phyloP scores from a whole-genome alignment of 2,113 vertebrate species.

The Capra hircus region DNA sequence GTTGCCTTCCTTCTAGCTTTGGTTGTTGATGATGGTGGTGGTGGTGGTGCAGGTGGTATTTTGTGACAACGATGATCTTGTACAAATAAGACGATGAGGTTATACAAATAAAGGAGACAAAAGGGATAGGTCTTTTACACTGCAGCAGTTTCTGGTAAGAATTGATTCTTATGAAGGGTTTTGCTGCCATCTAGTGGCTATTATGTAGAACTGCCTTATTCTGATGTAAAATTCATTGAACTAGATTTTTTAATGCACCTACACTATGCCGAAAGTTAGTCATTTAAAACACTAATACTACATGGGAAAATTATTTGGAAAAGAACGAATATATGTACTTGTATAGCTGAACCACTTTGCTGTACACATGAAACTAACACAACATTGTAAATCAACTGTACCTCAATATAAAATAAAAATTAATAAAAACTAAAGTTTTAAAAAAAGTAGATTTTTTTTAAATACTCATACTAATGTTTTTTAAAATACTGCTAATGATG shows the following conservation, averaged over 20 bases:
- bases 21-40: neutral
- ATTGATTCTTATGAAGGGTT: slow-evolving; percentile 51
- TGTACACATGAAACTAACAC: neutral
- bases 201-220: slow-evolving; percentile 2
- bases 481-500: neutral
- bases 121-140: neutral
- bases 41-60: neutral
- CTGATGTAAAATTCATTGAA: neutral
- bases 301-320: neutral
- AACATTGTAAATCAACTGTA: neutral
- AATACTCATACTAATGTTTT: neutral
- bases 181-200: slow-evolving; percentile 78
- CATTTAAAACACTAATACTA: slow-evolving; percentile 13
- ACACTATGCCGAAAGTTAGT: neutral
- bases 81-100: neutral
- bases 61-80: neutral
- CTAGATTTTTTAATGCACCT: neutral
- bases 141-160: neutral
- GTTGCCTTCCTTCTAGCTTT: neutral
- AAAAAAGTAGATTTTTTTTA: neutral
- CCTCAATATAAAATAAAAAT: neutral
- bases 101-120: slow-evolving; percentile 54
- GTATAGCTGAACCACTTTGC: neutral
- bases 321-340: neutral
- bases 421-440: neutral